These are phyloP conservation scores for Hoplias malabaricus DNA, from an alignment of 2,113 vertebrate genomes.

Conservation along the genomic window DNA sequence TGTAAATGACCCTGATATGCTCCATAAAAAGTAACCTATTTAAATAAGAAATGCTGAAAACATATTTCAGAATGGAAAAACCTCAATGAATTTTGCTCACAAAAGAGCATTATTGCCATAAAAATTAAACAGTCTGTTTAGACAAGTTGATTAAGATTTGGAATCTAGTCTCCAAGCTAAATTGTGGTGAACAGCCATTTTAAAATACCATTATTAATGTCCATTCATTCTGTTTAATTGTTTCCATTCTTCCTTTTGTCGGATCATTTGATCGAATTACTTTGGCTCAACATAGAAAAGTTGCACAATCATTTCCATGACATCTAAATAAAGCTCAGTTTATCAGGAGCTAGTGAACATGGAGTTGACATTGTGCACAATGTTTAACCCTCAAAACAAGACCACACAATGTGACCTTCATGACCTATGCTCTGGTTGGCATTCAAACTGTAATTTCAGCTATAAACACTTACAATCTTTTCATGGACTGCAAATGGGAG, in stretches of 20 bases:
- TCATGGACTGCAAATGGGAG: conserved; percentile 92
- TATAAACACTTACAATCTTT: conserved; percentile 90
- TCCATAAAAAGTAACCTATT: too few species aligned
- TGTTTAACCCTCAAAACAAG: not conserved
- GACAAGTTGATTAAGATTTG: not conserved
- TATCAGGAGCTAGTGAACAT: not conserved
- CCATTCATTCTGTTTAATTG: not conserved
- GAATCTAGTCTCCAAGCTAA: not conserved
- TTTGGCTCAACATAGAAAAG: not conserved
- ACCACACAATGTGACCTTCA: not conserved
- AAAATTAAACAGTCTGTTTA: not conserved
- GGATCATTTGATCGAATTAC: not conserved
- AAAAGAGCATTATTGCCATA: too few species aligned
- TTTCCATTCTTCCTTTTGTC: not conserved
- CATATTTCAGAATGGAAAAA: too few species aligned
- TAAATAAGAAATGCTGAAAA: too few species aligned
- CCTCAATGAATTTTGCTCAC: too few species aligned
- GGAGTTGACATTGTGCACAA: not conserved
- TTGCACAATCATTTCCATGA: not conserved
- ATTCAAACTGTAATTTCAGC: not conserved
- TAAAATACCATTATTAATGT: not conserved
- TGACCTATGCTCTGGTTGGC: not conserved
- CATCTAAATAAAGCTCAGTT: not conserved
- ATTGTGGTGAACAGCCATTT: not conserved
- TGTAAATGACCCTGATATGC: not conserved